A percentile compares a stretch with the other conserved stretches of the same genome.
Conservation (phyloP, 2,888 invertebrate species). For the Oligia fasciuncula region DNA sequence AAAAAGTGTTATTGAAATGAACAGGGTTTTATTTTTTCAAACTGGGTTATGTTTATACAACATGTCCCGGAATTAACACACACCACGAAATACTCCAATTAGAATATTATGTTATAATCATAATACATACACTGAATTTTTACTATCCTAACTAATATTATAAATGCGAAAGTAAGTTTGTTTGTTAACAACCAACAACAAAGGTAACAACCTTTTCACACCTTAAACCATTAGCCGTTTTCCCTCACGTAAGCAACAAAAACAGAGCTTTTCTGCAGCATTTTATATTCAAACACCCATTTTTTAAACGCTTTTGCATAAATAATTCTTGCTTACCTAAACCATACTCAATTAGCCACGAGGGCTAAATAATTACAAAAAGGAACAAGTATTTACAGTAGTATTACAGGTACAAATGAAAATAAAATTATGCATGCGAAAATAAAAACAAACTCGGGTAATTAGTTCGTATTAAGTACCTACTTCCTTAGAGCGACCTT, state of each 20-base stretch:
- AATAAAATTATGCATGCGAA: slow-evolving; percentile 27
- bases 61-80: neutral
- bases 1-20: neutral
- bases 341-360: slow-evolving; percentile 22
- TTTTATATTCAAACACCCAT: slow-evolving; percentile 14
- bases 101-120: too few relatives aligned
- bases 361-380: slow-evolving; percentile 16
- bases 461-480: slow-evolving; percentile 1
- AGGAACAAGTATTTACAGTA: neutral
- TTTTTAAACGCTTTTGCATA: slow-evolving; percentile 3
- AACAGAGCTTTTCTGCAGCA: neutral
- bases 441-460: slow-evolving; percentile 1
- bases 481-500: neutral
- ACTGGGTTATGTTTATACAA: neutral
- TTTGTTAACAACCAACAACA: too few relatives aligned
- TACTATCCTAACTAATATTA: too few relatives aligned
- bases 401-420: slow-evolving; percentile 26
- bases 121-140: too few relatives aligned
- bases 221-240: neutral
- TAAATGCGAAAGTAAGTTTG: too few relatives aligned
- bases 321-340: neutral
- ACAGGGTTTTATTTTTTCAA: neutral
- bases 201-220: too few relatives aligned
- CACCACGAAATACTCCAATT: too few relatives aligned
- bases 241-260: neutral